Evolutionary conservation across 2,888 invertebrate genomes (phyloP).

Genomic region (Zygothrica quintamaculata): DNA sequence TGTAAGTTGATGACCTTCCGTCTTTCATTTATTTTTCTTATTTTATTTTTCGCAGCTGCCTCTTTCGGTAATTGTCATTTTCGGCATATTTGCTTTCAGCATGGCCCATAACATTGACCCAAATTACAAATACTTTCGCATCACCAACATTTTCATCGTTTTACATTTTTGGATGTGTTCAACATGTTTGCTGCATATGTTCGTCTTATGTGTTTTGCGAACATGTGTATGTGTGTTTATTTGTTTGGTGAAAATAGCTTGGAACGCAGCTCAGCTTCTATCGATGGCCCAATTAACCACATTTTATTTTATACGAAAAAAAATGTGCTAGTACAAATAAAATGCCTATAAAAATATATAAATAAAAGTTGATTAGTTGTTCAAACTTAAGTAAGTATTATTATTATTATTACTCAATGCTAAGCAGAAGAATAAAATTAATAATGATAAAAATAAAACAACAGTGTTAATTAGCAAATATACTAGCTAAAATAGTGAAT

Average conservation of each 20-base stretch:
- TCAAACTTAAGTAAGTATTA: too few relatives aligned
- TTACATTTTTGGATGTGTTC: conserved; percentile 21
- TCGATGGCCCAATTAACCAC: conserved; percentile 65
- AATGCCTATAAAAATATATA: too few relatives aligned
- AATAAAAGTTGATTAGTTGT: too few relatives aligned
- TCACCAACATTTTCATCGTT: conserved; percentile 32
- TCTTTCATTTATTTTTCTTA: conserved; percentile 12
- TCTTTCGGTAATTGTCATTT: conserved; percentile 56
- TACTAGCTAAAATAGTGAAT: too few relatives aligned
- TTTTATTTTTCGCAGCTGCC: conserved; percentile 47
- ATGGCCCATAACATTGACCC: conserved; percentile 61
- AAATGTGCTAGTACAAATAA: too few relatives aligned
- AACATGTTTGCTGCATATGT: conserved; percentile 17
- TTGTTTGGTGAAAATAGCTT: conserved; percentile 41
- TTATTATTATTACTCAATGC: too few relatives aligned
- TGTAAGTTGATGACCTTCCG: conserved; percentile 4
- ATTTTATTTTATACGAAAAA: too few relatives aligned
- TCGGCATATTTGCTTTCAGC: conserved; percentile 38
- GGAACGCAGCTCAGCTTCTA: conserved; percentile 32
- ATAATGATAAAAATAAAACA: too few relatives aligned
- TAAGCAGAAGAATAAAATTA: too few relatives aligned
- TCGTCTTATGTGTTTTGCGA: conserved; percentile 36
- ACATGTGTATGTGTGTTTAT: conserved; percentile 29
- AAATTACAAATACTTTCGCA: conserved; percentile 50
- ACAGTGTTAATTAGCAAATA: too few relatives aligned